Percentiles rank a stretch among this genome's conserved stretches.
phyloP scores from a whole-genome alignment of 2,797 vertebrate genomes.

The Clamator glandarius region DNA sequence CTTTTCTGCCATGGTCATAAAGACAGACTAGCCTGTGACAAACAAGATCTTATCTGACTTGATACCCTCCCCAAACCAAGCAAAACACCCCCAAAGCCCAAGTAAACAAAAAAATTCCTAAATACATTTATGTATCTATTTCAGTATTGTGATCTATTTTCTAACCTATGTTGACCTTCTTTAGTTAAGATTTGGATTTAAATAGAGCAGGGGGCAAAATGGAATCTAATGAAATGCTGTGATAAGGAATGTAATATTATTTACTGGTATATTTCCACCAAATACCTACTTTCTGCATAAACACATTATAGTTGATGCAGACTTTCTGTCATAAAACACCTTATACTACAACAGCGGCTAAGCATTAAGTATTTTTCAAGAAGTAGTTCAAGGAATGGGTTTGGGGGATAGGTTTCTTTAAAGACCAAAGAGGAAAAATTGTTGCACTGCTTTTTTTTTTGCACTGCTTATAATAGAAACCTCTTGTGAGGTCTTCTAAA shows the following conservation, averaged over 20 bases:
- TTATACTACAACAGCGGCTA: conserved; percentile 1
- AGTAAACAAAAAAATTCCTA: neutral
- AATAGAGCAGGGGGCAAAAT: neutral
- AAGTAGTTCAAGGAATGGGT: conserved; percentile 27
- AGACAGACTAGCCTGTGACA: neutral
- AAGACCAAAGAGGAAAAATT: neutral
- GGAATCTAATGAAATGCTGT: neutral
- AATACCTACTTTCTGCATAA: neutral
- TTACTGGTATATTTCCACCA: neutral
- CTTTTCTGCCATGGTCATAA: neutral
- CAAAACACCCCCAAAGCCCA: neutral
- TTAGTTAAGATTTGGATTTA: neutral
- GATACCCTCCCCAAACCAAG: neutral
- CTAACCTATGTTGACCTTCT: neutral
- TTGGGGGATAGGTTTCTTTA: neutral
- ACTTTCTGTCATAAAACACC: neutral
- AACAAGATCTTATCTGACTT: neutral
- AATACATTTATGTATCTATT: neutral
- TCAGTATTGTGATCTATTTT: neutral
- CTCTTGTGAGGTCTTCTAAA: conserved; percentile 73
- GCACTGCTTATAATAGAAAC: conserved; percentile 51
- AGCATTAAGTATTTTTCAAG: neutral
- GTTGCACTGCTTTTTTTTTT: neutral
- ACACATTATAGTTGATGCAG: neutral
- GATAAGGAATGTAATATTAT: neutral